Conservation (phyloP, 2,113 vertebrate genomes). For the Oreotrochilus melanogaster region DNA sequence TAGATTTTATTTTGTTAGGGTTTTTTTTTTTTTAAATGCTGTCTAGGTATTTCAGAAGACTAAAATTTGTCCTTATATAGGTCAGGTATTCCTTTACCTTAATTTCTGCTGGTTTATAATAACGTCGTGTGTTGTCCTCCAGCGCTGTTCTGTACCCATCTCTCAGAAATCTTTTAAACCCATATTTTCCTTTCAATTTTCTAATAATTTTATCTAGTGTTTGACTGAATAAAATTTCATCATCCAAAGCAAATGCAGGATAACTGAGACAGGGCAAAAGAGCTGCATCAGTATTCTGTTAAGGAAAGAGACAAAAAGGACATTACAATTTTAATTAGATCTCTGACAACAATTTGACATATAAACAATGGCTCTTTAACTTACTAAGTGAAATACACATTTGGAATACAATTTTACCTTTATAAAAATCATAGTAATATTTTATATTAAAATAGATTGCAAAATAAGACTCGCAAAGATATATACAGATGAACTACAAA, state of each 20-base stretch:
- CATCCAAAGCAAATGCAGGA: slow-evolving; percentile 95
- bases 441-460: background rate
- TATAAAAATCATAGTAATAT: background rate
- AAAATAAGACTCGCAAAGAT: background rate
- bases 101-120: slow-evolving; percentile 97
- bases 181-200: slow-evolving; percentile 92
- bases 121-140: slow-evolving; percentile 89
- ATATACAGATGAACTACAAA: background rate
- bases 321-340: background rate
- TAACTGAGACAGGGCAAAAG: slow-evolving; percentile 96
- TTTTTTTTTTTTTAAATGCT: background rate
- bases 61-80: background rate
- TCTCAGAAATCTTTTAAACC: slow-evolving; percentile 94
- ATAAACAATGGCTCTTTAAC: background rate
- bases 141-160: slow-evolving; percentile 93
- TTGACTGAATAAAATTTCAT: slow-evolving; percentile 91
- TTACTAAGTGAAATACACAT: background rate
- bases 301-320: background rate
- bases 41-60: background rate
- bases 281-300: slow-evolving; percentile 94
- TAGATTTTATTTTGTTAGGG: background rate
- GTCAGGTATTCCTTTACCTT: slow-evolving; percentile 81
- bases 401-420: background rate
- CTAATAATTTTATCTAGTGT: slow-evolving; percentile 93
- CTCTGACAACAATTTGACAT: background rate